Evolutionary conservation across 92 coral and sea anemone genomes (phyloP), one percentile per base, ranked within the genome.

Genomic region (Virgularia gustaviana): DNA sequence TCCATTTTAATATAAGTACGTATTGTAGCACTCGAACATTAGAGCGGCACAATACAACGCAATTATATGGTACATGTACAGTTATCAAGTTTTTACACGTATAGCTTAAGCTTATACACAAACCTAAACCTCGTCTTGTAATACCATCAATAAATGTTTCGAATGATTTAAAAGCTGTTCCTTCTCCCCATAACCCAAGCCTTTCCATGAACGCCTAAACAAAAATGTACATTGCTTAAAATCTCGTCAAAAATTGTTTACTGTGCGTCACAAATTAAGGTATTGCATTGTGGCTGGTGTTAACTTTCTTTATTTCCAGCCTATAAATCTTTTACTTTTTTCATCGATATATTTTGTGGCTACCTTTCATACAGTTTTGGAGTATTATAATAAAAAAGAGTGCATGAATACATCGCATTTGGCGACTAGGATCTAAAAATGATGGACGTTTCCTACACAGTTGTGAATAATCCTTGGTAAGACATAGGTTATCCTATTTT

Each of bases 201-300:
- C 97, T 81, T 70, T 91, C 97, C 97, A 91, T 91, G 54, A 91
- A 91, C 42, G 97, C 97, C 97, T 91, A 63, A 1, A 80, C 36
- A 63, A 8, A 18, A 65, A 76, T 43, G n/a, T 13, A 43, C 13
- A 43, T 22, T 4, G 20, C 13, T 23, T 23, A 22, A 29, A 53
- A 49, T 49, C 16, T 3, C 9, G 27, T 37, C 2, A 27, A 1
- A 12, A 2, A 18, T 55, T 4, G 62, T 7, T 18, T 56, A 56
- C 12, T 24, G 47, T 19, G 12, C 62, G 10, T 0, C 31, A 27
- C 16, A 33, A 55, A 25, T 9, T 16, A 1, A 51, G 0, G 22
- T 9, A 9, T 51, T 51, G 25, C 8, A 51, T 24, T n/a, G 23
- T 3, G 23, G 23, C 27, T 13, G 22, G 2, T 19, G 22, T 30